A percentile compares a stretch with the other conserved stretches of the same genome.
These are phyloP conservation scores for Ambastaia sidthimunki DNA, from an alignment of 2,797 vertebrate species.

Conservation along the genomic window DNA sequence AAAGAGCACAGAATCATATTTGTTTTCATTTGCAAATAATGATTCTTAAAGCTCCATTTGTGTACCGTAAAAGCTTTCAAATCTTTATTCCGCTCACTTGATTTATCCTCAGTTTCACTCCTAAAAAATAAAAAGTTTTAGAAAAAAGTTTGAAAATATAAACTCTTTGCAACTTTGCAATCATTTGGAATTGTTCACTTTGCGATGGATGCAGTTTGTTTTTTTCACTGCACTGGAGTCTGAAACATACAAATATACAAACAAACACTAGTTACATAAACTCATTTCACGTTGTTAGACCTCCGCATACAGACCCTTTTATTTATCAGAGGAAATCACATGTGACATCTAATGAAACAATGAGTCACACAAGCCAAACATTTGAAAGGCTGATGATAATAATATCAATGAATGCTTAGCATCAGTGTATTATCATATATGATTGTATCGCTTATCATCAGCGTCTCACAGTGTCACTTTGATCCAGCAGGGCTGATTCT, in stretches of 20 bases:
- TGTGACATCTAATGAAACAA: constrained; percentile 8
- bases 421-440: constrained; percentile 6
- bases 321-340: no score
- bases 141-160: background rate
- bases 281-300: background rate
- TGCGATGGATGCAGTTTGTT: background rate
- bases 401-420: constrained; percentile 13
- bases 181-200: background rate
- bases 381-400: background rate
- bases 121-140: background rate
- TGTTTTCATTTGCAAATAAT: constrained; percentile 4
- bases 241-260: background rate
- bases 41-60: constrained; percentile 6
- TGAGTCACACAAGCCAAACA: constrained; percentile 7
- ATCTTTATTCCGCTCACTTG: background rate
- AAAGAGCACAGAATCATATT: background rate
- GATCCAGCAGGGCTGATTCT: background rate
- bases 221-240: background rate
- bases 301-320: background rate
- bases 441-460: constrained; percentile 11
- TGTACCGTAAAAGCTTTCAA: background rate
- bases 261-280: background rate
- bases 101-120: background rate
- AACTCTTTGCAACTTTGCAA: constrained; percentile 3
- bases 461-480: constrained; percentile 13